phyloP scores from a whole-genome alignment of 2,113 vertebrate genomes.

The Cynoglossus semilaevis region DNA sequence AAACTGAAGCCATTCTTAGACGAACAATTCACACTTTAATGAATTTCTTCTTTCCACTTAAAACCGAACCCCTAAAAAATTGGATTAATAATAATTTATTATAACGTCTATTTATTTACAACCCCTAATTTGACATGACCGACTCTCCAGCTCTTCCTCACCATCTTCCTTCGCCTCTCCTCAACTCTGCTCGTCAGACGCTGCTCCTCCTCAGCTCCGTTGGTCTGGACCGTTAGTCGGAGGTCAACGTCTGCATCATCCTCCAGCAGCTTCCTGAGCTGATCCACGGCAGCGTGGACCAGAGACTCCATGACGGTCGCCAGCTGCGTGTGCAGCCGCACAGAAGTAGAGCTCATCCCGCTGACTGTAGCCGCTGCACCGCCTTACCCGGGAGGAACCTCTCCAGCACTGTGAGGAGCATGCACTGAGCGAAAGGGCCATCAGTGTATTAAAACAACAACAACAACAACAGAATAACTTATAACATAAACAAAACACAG shows the following conservation, averaged over 20 bases:
- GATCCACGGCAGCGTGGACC: conserved; percentile 69
- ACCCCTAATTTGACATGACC: no score
- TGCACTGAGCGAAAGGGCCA: neutral
- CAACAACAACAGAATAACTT: neutral
- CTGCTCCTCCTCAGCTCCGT: neutral
- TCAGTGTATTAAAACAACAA: no score
- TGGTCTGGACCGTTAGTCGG: conserved; percentile 2
- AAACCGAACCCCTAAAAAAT: no score
- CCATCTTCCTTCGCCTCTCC: conserved; percentile 53
- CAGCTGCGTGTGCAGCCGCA: conserved; percentile 59
- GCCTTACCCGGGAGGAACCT: neutral
- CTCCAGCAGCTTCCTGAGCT: conserved; percentile 64
- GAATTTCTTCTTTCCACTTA: no score
- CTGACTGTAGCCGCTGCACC: neutral
- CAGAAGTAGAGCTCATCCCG: conserved; percentile 56
- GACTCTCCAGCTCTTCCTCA: conserved; percentile 27
- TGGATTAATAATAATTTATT: no score
- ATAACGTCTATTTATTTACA: no score
- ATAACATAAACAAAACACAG: neutral
- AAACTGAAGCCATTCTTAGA: no score
- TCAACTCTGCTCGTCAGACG: neutral
- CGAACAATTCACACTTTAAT: no score
- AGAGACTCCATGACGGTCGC: conserved; percentile 72
- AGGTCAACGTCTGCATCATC: conserved; percentile 17
- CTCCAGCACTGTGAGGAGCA: neutral